phyloP scores from a whole-genome alignment of 2,888 invertebrate species.

The Prenolepis imparis region DNA sequence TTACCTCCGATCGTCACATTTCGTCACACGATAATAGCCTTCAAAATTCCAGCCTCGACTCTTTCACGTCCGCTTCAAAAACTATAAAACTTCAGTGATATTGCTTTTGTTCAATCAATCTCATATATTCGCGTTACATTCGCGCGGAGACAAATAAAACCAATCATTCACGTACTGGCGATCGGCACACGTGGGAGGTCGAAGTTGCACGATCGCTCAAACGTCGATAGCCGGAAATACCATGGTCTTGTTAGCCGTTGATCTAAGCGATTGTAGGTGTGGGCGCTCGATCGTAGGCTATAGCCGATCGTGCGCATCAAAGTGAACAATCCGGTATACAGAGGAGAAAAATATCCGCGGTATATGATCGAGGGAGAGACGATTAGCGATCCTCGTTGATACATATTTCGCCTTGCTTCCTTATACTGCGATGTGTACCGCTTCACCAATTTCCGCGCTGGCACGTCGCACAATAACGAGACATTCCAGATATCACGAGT shows the following conservation, averaged over 20 bases:
- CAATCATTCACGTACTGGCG: conserved; percentile 35
- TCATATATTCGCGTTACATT: conserved; percentile 37
- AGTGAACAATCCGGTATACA: conserved; percentile 39
- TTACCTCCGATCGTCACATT: conserved; percentile 53
- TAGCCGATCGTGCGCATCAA: conserved; percentile 62
- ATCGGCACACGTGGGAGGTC: conserved; percentile 48
- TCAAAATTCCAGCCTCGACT: conserved; percentile 7
- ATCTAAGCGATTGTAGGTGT: conserved; percentile 57
- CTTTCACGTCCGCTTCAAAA: conserved; percentile 31
- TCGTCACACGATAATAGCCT: conserved; percentile 29
- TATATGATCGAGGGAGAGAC: conserved; percentile 33
- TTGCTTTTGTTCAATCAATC: conserved; percentile 40
- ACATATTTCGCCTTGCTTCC: conserved; percentile 8
- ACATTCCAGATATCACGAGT: background rate
- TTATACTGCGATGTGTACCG: conserved; percentile 26
- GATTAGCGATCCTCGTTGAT: conserved; percentile 51
- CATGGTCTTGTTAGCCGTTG: conserved; percentile 41
- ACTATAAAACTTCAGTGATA: conserved; percentile 38
- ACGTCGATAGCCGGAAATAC: conserved; percentile 57
- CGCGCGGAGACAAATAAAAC: conserved; percentile 40
- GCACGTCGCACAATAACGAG: background rate
- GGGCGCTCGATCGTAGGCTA: conserved; percentile 68
- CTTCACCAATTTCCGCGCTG: conserved; percentile 57
- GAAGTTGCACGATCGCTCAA: conserved; percentile 55
- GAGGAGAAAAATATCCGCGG: background rate